Percentiles rank a stretch among this genome's conserved stretches.
These are phyloP conservation scores for Ctenochaetus hawaiiensis DNA, from an alignment of 2,797 vertebrate genomes.

Conservation along the genomic window DNA sequence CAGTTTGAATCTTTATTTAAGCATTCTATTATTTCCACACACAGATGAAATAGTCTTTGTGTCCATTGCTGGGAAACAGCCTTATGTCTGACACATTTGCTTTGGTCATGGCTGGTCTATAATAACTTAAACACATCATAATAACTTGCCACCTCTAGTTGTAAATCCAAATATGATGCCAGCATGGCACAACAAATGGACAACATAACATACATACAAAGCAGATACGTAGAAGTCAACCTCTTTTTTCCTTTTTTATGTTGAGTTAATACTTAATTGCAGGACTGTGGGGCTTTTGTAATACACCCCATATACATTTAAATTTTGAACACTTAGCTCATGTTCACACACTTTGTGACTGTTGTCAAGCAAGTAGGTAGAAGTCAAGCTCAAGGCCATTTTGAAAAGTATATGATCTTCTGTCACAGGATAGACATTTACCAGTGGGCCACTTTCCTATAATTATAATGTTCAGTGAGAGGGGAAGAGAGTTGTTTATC, in stretches of 20 bases:
- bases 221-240: not conserved
- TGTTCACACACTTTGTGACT: no score
- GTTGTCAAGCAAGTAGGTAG: not conserved
- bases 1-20: not conserved
- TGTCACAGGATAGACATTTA: not conserved
- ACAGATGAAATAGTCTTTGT: no score
- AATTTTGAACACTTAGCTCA: no score
- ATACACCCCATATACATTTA: not conserved
- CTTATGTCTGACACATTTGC: not conserved
- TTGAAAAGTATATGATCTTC: not conserved
- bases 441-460: not conserved
- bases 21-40: no score
- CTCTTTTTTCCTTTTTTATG: not conserved
- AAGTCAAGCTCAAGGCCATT: not conserved
- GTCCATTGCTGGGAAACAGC: no score
- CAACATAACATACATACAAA: not conserved
- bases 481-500: constrained; percentile 25
- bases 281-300: not conserved
- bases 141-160: not conserved
- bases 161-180: not conserved
- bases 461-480: not conserved
- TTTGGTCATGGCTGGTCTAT: not conserved
- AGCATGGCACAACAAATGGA: not conserved
- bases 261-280: not conserved
- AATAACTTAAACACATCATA: not conserved